Percentiles rank a stretch among this genome's conserved stretches.
phyloP scores from a whole-genome alignment of 2,797 vertebrate species.

The Megaceryle alcyon region DNA sequence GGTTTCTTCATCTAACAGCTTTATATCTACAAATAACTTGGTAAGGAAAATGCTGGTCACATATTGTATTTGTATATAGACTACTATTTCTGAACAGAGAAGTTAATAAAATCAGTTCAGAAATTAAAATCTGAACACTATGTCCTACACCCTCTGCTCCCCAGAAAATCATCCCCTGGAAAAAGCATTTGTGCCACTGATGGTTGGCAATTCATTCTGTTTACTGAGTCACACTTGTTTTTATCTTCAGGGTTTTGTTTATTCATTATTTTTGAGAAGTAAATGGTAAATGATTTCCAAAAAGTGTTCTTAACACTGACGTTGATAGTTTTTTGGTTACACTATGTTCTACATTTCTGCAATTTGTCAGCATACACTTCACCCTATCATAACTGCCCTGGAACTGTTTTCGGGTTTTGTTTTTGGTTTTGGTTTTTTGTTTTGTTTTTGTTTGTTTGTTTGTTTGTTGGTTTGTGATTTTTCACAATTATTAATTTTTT shows the following conservation, averaged over 20 bases:
- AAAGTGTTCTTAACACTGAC: background rate
- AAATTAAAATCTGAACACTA: background rate
- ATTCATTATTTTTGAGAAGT: background rate
- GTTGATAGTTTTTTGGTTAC: background rate
- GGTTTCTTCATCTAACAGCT: background rate
- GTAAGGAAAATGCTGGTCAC: background rate
- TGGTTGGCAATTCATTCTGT: background rate
- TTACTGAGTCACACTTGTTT: background rate
- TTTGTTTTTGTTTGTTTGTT: no score
- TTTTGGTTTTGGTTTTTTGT: no score
- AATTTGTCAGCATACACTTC: background rate
- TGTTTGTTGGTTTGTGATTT: no score
- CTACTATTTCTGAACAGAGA: background rate
- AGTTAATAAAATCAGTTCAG: background rate
- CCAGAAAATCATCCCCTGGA: background rate
- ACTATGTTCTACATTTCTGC: background rate
- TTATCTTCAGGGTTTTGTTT: background rate
- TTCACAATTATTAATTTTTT: no score
- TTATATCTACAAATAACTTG: background rate
- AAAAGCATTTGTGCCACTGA: fast-evolving
- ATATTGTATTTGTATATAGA: background rate
- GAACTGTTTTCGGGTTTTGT: background rate
- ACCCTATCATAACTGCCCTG: background rate
- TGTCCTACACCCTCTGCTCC: background rate
- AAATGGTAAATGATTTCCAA: background rate